phyloP scores from a whole-genome alignment of 1,140 invertebrate genomes.

The Ephestia elutella region DNA sequence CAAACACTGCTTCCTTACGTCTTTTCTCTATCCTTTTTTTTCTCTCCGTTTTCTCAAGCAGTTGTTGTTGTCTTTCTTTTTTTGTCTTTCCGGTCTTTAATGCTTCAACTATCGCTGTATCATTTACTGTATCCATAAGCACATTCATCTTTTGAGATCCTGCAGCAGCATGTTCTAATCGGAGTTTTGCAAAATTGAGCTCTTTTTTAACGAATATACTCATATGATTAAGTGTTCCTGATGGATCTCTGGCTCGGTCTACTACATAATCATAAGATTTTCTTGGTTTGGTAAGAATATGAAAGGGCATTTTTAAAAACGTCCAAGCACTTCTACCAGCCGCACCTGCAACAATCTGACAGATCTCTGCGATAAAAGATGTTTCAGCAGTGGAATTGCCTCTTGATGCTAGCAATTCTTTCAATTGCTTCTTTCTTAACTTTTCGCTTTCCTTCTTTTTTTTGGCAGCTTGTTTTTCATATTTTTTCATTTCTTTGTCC shows the following conservation, averaged over 20 bases:
- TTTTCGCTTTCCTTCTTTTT: slow-evolving; percentile 15
- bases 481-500: slow-evolving; percentile 10
- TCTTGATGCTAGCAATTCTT: slow-evolving; percentile 12
- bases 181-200: slow-evolving; percentile 22
- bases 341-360: no score
- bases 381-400: no score
- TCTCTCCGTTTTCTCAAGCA: slow-evolving; percentile 23
- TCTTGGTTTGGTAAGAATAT: slow-evolving; percentile 29
- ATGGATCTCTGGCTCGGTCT: slow-evolving; percentile 25
- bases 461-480: slow-evolving; percentile 13
- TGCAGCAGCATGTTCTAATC: slow-evolving; percentile 25
- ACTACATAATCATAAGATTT: slow-evolving; percentile 26
- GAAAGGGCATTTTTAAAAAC: slow-evolving; percentile 17
- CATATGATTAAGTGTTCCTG: slow-evolving; percentile 17
- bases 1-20: slow-evolving; percentile 26
- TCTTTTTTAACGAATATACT: slow-evolving; percentile 17
- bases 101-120: slow-evolving; percentile 25
- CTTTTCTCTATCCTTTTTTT: slow-evolving; percentile 32
- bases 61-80: slow-evolving; percentile 25
- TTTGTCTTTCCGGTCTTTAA: slow-evolving; percentile 35
- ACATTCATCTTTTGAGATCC: slow-evolving; percentile 31
- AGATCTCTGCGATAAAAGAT: no score
- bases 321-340: slow-evolving; percentile 18
- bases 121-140: slow-evolving; percentile 35
- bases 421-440: slow-evolving; percentile 19